Evolutionary conservation across 23 tunicate species (phyloP), one percentile per base, ranked within the genome.

Genomic region (Ascidia mentula): DNA sequence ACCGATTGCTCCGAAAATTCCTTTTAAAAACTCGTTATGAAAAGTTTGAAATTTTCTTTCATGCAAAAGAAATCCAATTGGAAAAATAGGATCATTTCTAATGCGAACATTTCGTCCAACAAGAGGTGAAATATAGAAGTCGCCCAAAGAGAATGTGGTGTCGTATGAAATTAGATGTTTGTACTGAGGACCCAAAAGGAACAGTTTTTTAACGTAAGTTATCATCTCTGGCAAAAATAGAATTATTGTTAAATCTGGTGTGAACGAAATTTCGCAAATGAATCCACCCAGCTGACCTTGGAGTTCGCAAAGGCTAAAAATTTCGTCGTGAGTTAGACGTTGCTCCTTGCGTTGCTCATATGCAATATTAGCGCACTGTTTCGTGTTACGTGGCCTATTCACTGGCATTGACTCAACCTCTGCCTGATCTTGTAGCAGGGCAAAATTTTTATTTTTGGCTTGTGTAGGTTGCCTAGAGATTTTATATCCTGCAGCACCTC

Each of bases 1-100:
- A 33, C 73, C 82, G 8, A 79, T 61, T 0, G 82, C 42, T 15
- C 74, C 74, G 2, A 79, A 79, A 1, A 59, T 79, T 31, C 60
- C 73, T n/a, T 31, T 8, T 31, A 71, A 74, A 74, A 74, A 53
- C 24, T 9, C 65, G 28, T 9, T 26, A 9, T 12, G 53, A 9
- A 42, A 12, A 9, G 12, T 42, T 20, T 28, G 18, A 9, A 71
- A 71, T 31, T 71, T 9, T 36, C 30, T 34, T 34, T 22, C 32
- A 31, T 71, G 74, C 5, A 71, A 17, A 22, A 71, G 32, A 36
- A 36, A 36, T 22, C 46, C 78, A 5, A 74, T 20, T 30, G 78
- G 78, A 74, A 74, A 75, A 37, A 74, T 74, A 26, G 46, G 78
- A 36, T 35, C 78, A 37, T 36, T 46, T 32, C 20, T 18, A 28